Base-by-base conservation (phyloP, 2,888 invertebrate species). In the Cephus runcator region DNA sequence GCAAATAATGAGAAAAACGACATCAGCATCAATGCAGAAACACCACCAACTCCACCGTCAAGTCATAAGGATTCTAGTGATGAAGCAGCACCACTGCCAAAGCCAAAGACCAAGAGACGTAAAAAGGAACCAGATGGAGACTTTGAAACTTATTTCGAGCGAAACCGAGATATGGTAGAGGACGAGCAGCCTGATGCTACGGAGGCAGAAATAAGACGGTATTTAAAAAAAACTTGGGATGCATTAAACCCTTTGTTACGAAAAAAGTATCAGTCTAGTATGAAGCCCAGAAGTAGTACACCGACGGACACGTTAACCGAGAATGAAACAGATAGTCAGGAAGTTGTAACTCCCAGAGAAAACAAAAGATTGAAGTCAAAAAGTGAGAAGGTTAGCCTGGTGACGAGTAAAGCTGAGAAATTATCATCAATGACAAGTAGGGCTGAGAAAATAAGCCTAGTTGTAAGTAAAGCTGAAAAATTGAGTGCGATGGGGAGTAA, bases 141-240 rank as follows among this genome's bases (percentile, higher is more conserved):
- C 75, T 94, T 93, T 80, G 86, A 93, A 23, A 90, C 93, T 82
- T 93, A 93, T 87, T 86, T 92, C 36, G 92, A 93, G 81, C 82
- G 92, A 34, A 92, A 91, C 83, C 92, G 92, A 84, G 93, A 93
- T 82, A 86, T 89, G 34, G 85, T 93, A 15, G 91, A 92, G 75
- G 93, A 93, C 74, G 92, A 93, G 81, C 92, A 93, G 86, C 93
- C 94, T 1, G 91, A 93, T 73, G 88, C 93, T 12, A 90, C 91
- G 0, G 90, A 92, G 71, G 89, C 91, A 0, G 93, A 93, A 83
- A 90, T 93, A 11, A 88, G 91, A 68, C 86, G 86, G 12, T 93
- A 93, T 86, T 88, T 93, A 71, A 91, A 92, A 71, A 93, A 93
- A 84, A 92, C 92, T 9, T 93, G 93, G 93, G 91, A 92, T 75